These are phyloP conservation scores for Plestiodon gilberti DNA, from an alignment of 2,113 vertebrate species.

Conservation along the genomic window DNA sequence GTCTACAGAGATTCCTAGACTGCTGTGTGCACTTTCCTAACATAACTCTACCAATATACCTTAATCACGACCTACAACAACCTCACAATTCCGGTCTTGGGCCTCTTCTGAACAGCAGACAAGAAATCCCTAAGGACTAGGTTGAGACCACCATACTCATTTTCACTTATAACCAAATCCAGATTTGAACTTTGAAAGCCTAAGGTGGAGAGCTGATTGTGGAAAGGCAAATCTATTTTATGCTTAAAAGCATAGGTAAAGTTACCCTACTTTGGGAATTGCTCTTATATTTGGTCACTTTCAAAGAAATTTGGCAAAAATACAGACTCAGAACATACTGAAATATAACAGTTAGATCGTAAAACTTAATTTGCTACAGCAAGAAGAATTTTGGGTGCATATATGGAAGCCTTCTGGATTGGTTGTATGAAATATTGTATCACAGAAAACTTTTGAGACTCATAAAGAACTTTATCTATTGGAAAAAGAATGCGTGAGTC, in stretches of 20 bases:
- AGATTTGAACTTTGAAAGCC: slow-evolving; percentile 58
- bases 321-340: slow-evolving; percentile 25
- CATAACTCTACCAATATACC: slow-evolving; percentile 29
- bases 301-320: slow-evolving; percentile 49
- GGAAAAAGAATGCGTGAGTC: slow-evolving; percentile 41
- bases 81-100: slow-evolving; percentile 37
- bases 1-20: slow-evolving; percentile 30
- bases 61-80: slow-evolving; percentile 47
- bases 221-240: slow-evolving; percentile 58
- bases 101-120: slow-evolving; percentile 43
- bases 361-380: slow-evolving; percentile 52
- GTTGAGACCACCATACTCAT: slow-evolving; percentile 40
- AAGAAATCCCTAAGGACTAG: slow-evolving; percentile 45
- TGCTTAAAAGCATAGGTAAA: slow-evolving; percentile 52
- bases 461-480: slow-evolving; percentile 64
- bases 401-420: slow-evolving; percentile 46
- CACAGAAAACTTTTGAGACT: slow-evolving; percentile 51
- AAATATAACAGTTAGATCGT: slow-evolving; percentile 48
- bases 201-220: slow-evolving; percentile 50
- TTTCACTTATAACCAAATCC: slow-evolving; percentile 68
- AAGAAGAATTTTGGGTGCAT: slow-evolving; percentile 54
- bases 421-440: slow-evolving; percentile 50
- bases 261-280: slow-evolving; percentile 56
- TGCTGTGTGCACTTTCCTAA: slow-evolving; percentile 41
- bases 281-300: slow-evolving; percentile 50